Conservation (phyloP, 2,113 vertebrate species). For the Pluvialis apricaria region DNA sequence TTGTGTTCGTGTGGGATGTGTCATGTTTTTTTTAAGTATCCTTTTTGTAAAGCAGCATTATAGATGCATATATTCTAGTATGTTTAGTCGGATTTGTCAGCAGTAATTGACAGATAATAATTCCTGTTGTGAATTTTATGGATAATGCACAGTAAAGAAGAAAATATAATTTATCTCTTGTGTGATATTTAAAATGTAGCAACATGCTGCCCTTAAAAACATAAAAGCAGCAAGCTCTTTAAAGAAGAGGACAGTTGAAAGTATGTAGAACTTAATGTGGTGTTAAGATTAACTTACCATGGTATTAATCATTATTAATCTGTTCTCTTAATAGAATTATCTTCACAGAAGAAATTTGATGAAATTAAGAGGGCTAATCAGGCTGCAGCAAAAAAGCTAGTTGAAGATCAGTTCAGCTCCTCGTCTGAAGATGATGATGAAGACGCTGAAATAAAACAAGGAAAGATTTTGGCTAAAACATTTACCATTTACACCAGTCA, state of each 20-base stretch:
- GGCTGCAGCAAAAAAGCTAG: slow-evolving; percentile 84
- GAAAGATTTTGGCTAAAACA: slow-evolving; percentile 87
- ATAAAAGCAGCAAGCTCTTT: neutral
- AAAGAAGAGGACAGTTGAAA: neutral
- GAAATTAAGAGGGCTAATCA: slow-evolving; percentile 91
- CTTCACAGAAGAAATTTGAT: slow-evolving; percentile 85
- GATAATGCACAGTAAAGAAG: neutral
- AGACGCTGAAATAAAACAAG: slow-evolving; percentile 80
- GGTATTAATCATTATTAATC: neutral
- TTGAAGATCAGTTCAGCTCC: slow-evolving; percentile 79
- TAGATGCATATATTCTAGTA: neutral
- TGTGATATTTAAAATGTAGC: neutral
- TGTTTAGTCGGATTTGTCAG: neutral
- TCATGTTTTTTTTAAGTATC: neutral
- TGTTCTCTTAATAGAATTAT: slow-evolving; percentile 66
- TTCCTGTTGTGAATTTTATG: neutral
- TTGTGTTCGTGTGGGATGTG: neutral
- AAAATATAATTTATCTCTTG: neutral
- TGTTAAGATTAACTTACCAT: neutral
- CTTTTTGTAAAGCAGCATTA: neutral
- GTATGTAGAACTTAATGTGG: neutral
- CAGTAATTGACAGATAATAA: neutral
- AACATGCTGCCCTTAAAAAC: neutral
- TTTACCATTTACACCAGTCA: slow-evolving; percentile 88
- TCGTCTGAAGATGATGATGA: slow-evolving; percentile 85